Conservation (phyloP, 37 sponge, comb jelly and placozoan species). For the Crambe crambe region DNA sequence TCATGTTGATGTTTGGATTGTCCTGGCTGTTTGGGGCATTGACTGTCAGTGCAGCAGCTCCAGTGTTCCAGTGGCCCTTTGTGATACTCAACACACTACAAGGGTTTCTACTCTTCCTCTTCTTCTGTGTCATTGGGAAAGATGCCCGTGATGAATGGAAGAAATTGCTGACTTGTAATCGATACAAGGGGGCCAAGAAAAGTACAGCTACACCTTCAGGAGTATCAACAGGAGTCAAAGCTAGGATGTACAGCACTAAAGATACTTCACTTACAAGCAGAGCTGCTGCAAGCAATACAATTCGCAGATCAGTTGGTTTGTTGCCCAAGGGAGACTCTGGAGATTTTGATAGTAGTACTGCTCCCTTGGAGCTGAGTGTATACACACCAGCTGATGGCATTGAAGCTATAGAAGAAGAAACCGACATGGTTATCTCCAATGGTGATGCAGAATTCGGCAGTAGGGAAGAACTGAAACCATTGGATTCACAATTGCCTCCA, state of each 20-base stretch:
- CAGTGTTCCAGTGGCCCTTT: constrained; percentile 53
- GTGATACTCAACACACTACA: constrained; percentile 44
- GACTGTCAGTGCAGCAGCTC: constrained; percentile 15
- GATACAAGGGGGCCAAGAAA: not conserved
- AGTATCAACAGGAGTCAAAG: not conserved
- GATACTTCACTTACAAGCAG: constrained; percentile 4
- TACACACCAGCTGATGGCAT: not conserved
- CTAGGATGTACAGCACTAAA: not conserved
- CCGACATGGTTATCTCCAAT: not conserved
- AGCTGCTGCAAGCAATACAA: not conserved
- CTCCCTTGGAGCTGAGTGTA: not conserved
- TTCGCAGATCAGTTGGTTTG: constrained; percentile 2
- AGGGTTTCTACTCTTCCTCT: constrained; percentile 61
- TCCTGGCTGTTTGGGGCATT: constrained; percentile 67
- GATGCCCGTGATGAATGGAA: constrained; percentile 56
- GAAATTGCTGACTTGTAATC: constrained; percentile 20
- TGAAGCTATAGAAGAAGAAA: not conserved
- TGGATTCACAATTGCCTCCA: constrained; percentile 29
- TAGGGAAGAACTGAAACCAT: not conserved
- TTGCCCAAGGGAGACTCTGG: not conserved
- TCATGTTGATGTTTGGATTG: constrained; percentile 57
- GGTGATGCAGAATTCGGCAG: not conserved
- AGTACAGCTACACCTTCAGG: not conserved
- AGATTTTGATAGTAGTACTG: not conserved
- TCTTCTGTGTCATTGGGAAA: constrained; percentile 50